Evolutionary conservation across 2,888 invertebrate genomes (phyloP).

Genomic region (Hyles lineata): DNA sequence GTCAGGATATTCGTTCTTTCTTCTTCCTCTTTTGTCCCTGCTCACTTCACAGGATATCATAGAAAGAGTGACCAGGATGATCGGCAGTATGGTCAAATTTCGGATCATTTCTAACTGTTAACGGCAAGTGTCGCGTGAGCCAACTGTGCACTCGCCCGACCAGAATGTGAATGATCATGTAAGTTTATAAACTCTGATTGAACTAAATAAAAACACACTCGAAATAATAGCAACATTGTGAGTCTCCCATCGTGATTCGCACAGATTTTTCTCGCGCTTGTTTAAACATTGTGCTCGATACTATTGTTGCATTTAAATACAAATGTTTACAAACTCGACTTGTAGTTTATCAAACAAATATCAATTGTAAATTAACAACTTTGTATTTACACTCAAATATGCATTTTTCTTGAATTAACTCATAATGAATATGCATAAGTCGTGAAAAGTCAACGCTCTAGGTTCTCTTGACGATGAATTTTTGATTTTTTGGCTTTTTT

Average conservation of each 20-base stretch:
- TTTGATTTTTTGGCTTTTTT: too few species aligned
- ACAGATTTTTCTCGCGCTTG: constrained; percentile 51
- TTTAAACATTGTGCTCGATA: constrained; percentile 46
- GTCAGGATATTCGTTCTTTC: constrained; percentile 57
- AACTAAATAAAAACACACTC: constrained; percentile 61
- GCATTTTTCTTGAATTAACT: not conserved
- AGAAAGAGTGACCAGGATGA: constrained; percentile 48
- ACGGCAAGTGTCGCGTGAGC: constrained; percentile 45
- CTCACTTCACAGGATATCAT: constrained; percentile 49
- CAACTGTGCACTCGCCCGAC: constrained; percentile 53
- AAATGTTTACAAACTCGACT: constrained; percentile 8
- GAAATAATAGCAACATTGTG: constrained; percentile 50
- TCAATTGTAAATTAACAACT: not conserved
- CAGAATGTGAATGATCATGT: constrained; percentile 28
- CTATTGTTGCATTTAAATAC: constrained; percentile 44
- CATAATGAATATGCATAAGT: not conserved
- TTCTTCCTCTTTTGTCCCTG: constrained; percentile 52
- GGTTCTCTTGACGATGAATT: too few species aligned
- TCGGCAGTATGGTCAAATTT: constrained; percentile 45
- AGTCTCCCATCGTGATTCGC: constrained; percentile 51
- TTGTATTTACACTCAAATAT: not conserved
- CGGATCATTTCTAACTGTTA: constrained; percentile 61
- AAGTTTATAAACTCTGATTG: constrained; percentile 61
- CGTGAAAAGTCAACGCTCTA: too few species aligned
- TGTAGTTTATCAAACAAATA: not conserved